Evolutionary conservation across 2,888 invertebrate species (phyloP), one percentile per base, ranked within the genome.

Genomic region (Drosophila rubida): DNA sequence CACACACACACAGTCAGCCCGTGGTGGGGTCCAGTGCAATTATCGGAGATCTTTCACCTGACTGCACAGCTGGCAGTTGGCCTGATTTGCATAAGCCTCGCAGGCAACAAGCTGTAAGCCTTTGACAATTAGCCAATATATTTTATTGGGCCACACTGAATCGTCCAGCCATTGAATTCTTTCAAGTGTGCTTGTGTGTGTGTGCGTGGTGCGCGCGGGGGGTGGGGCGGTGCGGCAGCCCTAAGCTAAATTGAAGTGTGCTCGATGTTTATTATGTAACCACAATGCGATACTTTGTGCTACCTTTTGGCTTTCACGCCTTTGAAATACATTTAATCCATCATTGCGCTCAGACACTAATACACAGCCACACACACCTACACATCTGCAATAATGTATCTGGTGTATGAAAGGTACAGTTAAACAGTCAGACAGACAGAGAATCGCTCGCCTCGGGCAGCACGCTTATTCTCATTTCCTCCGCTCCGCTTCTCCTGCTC

Each of bases 281-380:
- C 82, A 82, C 87, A 87, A 87, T 87, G 69, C 53, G 77, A 67
- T 79, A 76, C 74, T 87, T 81, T 81, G 69, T 85, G 82, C 66
- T 65, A 73, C 80, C 88, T 75, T 86, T 84, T 86, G 69, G 80
- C 88, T 86, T 88, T 84, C 84, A 84, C 88, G 88, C 83, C 88
- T 80, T 88, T 88, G 81, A 88, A 78, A 86, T 78, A 88, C 80
- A 88, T 83, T 83, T 84, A 88, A 84, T 84, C 83, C 88, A 88
- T 84, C 83, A 83, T 87, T 81, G 69, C 69, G 62, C 22, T 46
- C 46, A 75, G 64, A 59, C 61, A 58, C 50, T 58, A 49, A 30
- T 53, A 60, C 49, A 55, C 16, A 62, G 54, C 19, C 19, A 49
- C 45, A 48, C 48, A 61, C 57, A 46, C 44, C 45, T 13, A 57